Evolutionary conservation across 1,140 invertebrate genomes (phyloP), one percentile per base, ranked within the genome.

Genomic region (Trachymyrmex septentrionalis): DNA sequence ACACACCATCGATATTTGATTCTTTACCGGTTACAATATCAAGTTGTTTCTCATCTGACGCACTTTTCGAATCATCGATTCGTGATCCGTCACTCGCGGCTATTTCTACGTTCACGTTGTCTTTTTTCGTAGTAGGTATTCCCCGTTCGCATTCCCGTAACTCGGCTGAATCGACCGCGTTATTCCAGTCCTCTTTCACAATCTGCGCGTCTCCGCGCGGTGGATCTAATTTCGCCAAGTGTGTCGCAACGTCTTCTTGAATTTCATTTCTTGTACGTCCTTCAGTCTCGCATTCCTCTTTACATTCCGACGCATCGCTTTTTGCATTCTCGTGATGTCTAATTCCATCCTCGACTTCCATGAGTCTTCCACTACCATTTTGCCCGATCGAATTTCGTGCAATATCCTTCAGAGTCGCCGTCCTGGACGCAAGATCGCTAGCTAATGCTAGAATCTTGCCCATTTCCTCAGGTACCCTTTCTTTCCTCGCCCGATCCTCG

Each of bases 181-280:
- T 63, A 63, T 57, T 71, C 38, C 34, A 24, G 64, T 12, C 34
- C 24, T 63, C 34, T 66, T 88, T 88, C 63, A 63, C 30, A 78
- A 63, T 53, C 24, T 72, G 24, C 50, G 59, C 16, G 48, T 85
- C 69, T 88, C 73, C 69, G 80, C 24, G 14, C 71, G 30, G 38
- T n/a, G 34, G 55, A 7, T 63, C 90, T 90, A 92, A 90, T 92
- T 92, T 80, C 7, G 69, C 9, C 0, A n/a, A 21, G 2, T 57
- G 21, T 91, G 86, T 82, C 87, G 87, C 57, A 90, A 93, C 75
- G 48, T 90, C 76, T 1, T 61, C 24, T 75, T 87, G 92, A 92
- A 92, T 92, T 92, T 90, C 61, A 90, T 88, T 90, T 24, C 76
- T 78, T 16, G 27, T 80, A 34, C 14, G 61, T 50, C 27, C 57